Evolutionary conservation across 2,797 vertebrate species (phyloP), one percentile per base, ranked within the genome.

Genomic region (Crypturellus tataupa): DNA sequence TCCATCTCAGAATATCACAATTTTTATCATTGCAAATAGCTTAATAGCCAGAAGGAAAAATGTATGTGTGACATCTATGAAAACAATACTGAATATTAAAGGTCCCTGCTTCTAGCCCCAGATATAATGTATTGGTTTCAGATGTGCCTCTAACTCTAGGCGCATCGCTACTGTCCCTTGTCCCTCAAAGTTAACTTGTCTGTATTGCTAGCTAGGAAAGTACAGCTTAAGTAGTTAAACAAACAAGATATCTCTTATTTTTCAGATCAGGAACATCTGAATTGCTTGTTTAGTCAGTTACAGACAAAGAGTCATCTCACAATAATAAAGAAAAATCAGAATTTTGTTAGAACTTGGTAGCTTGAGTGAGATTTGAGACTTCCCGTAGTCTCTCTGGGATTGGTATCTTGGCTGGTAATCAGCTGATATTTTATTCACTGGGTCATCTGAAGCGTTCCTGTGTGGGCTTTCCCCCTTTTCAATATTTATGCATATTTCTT

Each of bases 401-500:
- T 42, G 56, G 31, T 24, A 25, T 62, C 55, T 68, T 93, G 64
- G 62, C 56, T 71, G 67, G 8, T 47, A 76, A 62, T 42, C 3
- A 59, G 25, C n/a, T 91, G 63, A 37, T 76, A 69, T 33, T 85
- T 69, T 79, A 67, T 85, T 90, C n/a, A n/a, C 37, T 85, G 65
- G 55, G 23, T 87, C 21, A 62, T 69, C 49, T 90, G 77, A 35
- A 94, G 64, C 78, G 94, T 82, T 76, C 64, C 69, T 78, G 33
- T 42, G 12, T 40, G 58, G 39, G 19, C 5, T 81, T 11, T 65
- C 65, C 44, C 12, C 63, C 35, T 77, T 90, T 79, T 42, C 84
- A 91, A 84, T 76, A 94, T 92, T 93, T 94, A 80, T 62, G 49
- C 16, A 46, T 44, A 25, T 76, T 91, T 94, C 59, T 63, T 70